phyloP scores from a whole-genome alignment of 2,797 vertebrate species.

The Moxostoma hubbsi region DNA sequence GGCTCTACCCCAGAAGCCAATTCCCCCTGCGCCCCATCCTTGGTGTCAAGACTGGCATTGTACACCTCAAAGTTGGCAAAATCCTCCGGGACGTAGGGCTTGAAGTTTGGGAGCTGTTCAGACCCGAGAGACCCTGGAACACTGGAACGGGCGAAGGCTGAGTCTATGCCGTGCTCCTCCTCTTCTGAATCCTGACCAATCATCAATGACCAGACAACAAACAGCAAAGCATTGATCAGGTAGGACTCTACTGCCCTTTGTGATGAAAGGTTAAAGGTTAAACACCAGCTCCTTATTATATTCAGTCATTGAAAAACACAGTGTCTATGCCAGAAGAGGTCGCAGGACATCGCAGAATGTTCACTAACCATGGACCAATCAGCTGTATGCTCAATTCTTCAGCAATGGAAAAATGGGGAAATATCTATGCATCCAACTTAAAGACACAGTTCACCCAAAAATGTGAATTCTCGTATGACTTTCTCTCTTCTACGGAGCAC shows the following conservation, averaged over 20 bases:
- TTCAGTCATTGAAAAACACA: not conserved
- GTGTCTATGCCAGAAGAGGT: not conserved
- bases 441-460: no score
- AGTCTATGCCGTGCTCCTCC: slow-evolving; percentile 82
- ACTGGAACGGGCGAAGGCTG: slow-evolving; percentile 71
- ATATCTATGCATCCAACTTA: no score
- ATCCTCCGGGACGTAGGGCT: slow-evolving; percentile 90
- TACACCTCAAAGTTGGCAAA: slow-evolving; percentile 98
- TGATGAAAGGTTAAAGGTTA: not conserved
- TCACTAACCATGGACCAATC: no score
- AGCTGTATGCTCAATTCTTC: no score
- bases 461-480: no score
- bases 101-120: slow-evolving; percentile 75
- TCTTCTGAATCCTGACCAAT: slow-evolving; percentile 92
- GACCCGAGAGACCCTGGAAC: slow-evolving; percentile 58
- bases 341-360: no score
- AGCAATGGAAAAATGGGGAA: no score
- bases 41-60: slow-evolving; percentile 89
- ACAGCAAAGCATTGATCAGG: slow-evolving; percentile 28
- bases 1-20: slow-evolving; percentile 25
- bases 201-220: slow-evolving; percentile 54
- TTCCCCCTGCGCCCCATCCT: slow-evolving; percentile 62
- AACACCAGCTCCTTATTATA: not conserved
- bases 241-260: not conserved
- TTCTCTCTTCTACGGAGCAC: no score